These are phyloP conservation scores for Channallabes apus DNA, from an alignment of 2,797 vertebrate species.

Conservation along the genomic window DNA sequence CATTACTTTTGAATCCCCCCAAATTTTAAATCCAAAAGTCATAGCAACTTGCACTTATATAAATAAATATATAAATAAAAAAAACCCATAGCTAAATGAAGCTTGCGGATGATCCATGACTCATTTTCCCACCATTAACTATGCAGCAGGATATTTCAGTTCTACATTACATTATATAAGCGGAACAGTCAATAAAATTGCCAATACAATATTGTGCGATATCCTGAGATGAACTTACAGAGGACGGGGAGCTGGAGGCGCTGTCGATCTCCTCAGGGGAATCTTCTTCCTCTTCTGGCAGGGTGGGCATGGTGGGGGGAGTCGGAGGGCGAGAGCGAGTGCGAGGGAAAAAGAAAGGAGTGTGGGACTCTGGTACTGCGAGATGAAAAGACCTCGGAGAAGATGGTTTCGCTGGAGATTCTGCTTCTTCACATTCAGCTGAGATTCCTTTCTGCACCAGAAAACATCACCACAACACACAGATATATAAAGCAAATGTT, in stretches of 20 bases:
- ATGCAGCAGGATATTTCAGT: not conserved
- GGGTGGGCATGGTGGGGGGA: slow-evolving; percentile 84
- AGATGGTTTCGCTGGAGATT: not conserved
- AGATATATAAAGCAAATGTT: not conserved
- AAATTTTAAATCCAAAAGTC: not conserved
- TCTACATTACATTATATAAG: not conserved
- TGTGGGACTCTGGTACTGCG: slow-evolving; percentile 28
- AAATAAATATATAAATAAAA: not conserved
- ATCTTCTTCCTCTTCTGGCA: slow-evolving; percentile 91
- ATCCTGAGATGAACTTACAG: slow-evolving; percentile 75
- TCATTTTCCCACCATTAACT: not conserved
- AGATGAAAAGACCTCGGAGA: slow-evolving; percentile 23
- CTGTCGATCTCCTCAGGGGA: slow-evolving; percentile 82
- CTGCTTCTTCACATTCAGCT: slow-evolving; percentile 39
- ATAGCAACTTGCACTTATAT: not conserved
- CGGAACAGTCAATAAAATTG: not conserved
- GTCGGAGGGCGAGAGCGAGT: slow-evolving; percentile 69
- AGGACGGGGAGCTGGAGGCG: slow-evolving; percentile 75
- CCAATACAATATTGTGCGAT: no score
- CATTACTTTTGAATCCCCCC: no score
- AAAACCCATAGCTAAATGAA: not conserved
- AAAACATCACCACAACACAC: slow-evolving; percentile 14
- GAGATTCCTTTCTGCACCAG: slow-evolving; percentile 66
- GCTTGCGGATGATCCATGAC: not conserved
- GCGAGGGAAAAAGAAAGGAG: slow-evolving; percentile 65